Evolutionary conservation across 2,113 vertebrate species (phyloP), one percentile per base, ranked within the genome.

Genomic region (Perca schrenkii): DNA sequence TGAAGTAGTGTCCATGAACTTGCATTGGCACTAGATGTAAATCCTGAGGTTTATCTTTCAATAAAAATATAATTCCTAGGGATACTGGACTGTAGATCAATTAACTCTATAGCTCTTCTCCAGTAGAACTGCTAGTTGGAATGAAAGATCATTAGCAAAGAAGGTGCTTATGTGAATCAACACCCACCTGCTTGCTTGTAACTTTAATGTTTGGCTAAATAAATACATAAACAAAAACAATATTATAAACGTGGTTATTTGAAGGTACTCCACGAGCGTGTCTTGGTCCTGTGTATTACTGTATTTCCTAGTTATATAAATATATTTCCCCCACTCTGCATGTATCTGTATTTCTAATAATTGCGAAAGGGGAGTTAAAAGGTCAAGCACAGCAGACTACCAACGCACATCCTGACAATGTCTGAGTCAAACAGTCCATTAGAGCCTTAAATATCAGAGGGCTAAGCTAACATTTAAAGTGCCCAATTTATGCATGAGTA

Each of bases 381-480:
- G 74, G 86, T 88, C 82, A 85, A 61, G 60, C 82, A 69, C 28
- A 62, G 58, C 78, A 65, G 58, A 63, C 50, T 16, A 4, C 47
- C 60, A 15, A n/a, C 11, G 3, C 25, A 77, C 68, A 74, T 78
- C 36, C 74, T 13, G n/a, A 74, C 77, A 58, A 25, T 16, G 69
- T 64, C 67, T 47, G 77, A 80, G 53, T 61, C 10, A 0, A 74
- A 66, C 75, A 63, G 79, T 77, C 79, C 62, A 77, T 83, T 69
- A 77, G 28, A 40, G 53, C 31, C 64, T 50, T 66, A 71, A 74
- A 85, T 78, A 86, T 77, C 88, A 83, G 79, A 58, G 65, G 69
- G 68, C 77, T 64, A 63, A 40, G 43, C 62, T 56, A 76, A 79
- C 70, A 86, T 86, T 81, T 72, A 72, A 54, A 60, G 56, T 16